phyloP scores from a whole-genome alignment of 2,888 invertebrate species.

The Vanessa cardui region DNA sequence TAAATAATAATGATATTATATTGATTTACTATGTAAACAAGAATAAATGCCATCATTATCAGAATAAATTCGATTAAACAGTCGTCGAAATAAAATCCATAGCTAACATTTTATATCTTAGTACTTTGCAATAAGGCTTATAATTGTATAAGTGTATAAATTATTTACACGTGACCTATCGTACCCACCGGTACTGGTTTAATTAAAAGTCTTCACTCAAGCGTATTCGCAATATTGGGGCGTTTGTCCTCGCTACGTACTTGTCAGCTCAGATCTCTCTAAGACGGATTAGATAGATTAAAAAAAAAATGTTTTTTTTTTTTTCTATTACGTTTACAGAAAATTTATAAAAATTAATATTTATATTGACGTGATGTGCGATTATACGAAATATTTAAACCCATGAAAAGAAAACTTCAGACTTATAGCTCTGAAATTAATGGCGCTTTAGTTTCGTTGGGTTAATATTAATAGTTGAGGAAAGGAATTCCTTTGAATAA shows the following conservation, averaged over 20 bases:
- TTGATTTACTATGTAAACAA: no score
- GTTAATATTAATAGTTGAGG: no score
- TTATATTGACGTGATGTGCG: background rate
- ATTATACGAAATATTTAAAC: background rate
- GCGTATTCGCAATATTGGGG: conserved; percentile 72
- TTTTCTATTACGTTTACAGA: conserved; percentile 17
- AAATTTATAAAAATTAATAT: background rate
- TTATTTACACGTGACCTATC: conserved; percentile 35
- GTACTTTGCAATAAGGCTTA: conserved; percentile 18
- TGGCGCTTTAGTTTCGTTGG: no score
- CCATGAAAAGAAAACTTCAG: no score
- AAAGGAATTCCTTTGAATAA: no score
- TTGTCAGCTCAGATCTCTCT: conserved; percentile 51
- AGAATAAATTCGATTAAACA: no score
- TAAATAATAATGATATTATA: no score
- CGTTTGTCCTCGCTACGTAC: conserved; percentile 58
- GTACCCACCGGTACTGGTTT: conserved; percentile 53
- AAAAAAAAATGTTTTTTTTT: conserved; percentile 26
- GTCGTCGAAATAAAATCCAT: conserved; percentile 14
- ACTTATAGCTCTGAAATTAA: no score
- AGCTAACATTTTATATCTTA: conserved; percentile 13
- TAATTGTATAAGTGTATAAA: conserved; percentile 19
- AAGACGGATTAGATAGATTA: conserved; percentile 35
- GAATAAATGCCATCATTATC: no score
- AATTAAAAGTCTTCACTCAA: conserved; percentile 80